Base-by-base conservation (phyloP, 2,113 vertebrate species). In the Columba livia region DNA sequence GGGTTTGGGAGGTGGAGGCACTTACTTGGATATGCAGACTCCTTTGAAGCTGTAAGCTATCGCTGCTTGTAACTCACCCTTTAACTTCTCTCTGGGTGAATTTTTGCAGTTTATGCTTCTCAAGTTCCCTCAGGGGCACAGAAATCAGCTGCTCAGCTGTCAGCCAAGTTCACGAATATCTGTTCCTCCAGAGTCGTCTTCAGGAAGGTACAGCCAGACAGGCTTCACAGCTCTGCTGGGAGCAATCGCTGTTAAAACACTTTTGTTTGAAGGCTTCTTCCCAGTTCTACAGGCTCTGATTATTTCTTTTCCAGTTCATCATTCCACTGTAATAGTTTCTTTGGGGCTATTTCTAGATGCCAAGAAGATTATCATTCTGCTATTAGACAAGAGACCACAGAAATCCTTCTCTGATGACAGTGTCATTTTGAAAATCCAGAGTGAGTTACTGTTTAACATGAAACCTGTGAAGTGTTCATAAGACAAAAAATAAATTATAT, bases 231-330 rank as follows among this genome's bases (percentile, higher is more conserved):
- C 58, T 94, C 93, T 94, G n/a, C 53, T 91, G 80, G 80, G 78
- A 95, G 79, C 47, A 79, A 89, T 94, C 0, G 0, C 50, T 65
- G 72, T 62, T 89, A 62, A 79, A 92, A 66, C 10, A 51, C 54
- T 91, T 77, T 10, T 75, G 40, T 84, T 82, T 70, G 60, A 91
- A 88, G 69, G 56, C 13, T 86, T 92, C 80, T 75, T 74, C 64
- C 53, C 42, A 51, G 24, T 72, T 91, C 69, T 56, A 7, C 66
- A 26, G 61, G 32, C 36, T 90, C 53, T 80, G 47, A 56, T 60
- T 95, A 61, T 70, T 64, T 87, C 48, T 89, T 95, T 88, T 92
- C 50, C 80, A 65, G 77, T 65, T 38, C 19, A 44, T 93, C 79
- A 73, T 69, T 83, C 38, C 50, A 67, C n/a, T 54, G 28, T 70